A percentile compares a stretch with the other conserved stretches of the same genome.
phyloP scores from a whole-genome alignment of 2,113 vertebrate species.

The Salvelinus alpinus region DNA sequence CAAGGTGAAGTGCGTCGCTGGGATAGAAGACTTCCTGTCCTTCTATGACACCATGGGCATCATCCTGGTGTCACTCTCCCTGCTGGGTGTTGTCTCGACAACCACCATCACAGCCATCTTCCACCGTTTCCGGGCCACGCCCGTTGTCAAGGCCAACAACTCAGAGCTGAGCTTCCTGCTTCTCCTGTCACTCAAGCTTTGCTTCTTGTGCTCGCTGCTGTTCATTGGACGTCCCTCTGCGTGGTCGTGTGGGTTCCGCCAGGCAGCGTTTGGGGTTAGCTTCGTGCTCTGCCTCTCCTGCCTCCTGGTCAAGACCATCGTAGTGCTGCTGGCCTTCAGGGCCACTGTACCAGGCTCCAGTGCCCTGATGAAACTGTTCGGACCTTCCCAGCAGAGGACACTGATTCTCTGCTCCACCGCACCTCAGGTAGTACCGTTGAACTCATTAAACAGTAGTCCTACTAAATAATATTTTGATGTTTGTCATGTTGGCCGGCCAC shows the following conservation, averaged over 20 bases:
- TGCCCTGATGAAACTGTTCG: constrained; percentile 56
- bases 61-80: constrained; percentile 60
- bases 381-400: constrained; percentile 64
- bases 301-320: constrained; percentile 74
- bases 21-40: constrained; percentile 72
- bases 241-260: constrained; percentile 68
- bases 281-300: constrained; percentile 78
- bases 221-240: constrained; percentile 69
- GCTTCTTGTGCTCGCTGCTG: constrained; percentile 72
- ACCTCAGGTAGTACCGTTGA: constrained; percentile 54
- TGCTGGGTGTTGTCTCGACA: constrained; percentile 64
- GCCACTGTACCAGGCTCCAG: constrained; percentile 50
- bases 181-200: constrained; percentile 70
- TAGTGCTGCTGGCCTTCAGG: constrained; percentile 71
- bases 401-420: constrained; percentile 67
- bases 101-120: constrained; percentile 58
- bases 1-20: constrained; percentile 63
- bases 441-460: not conserved
- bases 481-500: not conserved
- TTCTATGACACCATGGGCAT: constrained; percentile 72
- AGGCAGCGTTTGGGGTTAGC: constrained; percentile 72
- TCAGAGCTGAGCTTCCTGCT: constrained; percentile 77
- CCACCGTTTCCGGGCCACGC: constrained; percentile 63
- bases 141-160: constrained; percentile 76
- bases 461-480: not conserved